Percentiles rank a stretch among this genome's conserved stretches.
Evolutionary conservation across 2,113 vertebrate genomes (phyloP).

Genomic region (Chloropsis cyanopogon): DNA sequence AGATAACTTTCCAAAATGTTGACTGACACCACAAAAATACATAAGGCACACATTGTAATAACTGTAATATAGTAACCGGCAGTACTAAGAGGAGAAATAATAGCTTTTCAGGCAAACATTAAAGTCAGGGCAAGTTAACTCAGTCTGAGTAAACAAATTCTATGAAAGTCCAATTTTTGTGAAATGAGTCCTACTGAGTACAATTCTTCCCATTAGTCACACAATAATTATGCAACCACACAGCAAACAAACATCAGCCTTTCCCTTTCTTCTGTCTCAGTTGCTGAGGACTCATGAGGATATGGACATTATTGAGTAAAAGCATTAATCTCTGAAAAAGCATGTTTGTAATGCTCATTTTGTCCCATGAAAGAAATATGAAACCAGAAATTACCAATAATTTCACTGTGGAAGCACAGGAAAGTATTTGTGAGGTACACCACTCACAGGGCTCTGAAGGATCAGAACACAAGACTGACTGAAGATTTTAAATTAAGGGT

Average conservation of each 20-base stretch:
- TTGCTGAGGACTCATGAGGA: slow-evolving; percentile 14
- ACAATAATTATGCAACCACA: slow-evolving; percentile 35
- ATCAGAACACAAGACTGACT: slow-evolving; percentile 73
- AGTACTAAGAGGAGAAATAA: neutral
- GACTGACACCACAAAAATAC: neutral
- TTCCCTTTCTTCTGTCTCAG: neutral
- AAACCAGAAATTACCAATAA: slow-evolving; percentile 80
- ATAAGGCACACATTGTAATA: neutral
- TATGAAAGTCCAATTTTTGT: neutral
- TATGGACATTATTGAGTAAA: slow-evolving; percentile 49
- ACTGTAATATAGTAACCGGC: neutral
- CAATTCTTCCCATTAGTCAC: slow-evolving; percentile 44
- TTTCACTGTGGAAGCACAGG: slow-evolving; percentile 69
- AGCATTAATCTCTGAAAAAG: slow-evolving; percentile 56
- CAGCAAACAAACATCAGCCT: slow-evolving; percentile 19
- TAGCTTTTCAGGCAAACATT: neutral
- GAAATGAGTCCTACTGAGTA: neutral
- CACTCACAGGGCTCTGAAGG: slow-evolving; percentile 70
- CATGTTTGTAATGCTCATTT: slow-evolving; percentile 48
- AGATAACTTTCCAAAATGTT: neutral
- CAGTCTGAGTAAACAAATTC: slow-evolving; percentile 21
- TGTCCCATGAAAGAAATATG: slow-evolving; percentile 77
- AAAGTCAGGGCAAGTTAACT: slow-evolving; percentile 16
- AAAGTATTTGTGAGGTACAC: slow-evolving; percentile 78
- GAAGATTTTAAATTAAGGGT: slow-evolving; percentile 80